These are phyloP conservation scores for Colaptes auratus DNA, from an alignment of 2,113 vertebrate genomes.

Conservation along the genomic window DNA sequence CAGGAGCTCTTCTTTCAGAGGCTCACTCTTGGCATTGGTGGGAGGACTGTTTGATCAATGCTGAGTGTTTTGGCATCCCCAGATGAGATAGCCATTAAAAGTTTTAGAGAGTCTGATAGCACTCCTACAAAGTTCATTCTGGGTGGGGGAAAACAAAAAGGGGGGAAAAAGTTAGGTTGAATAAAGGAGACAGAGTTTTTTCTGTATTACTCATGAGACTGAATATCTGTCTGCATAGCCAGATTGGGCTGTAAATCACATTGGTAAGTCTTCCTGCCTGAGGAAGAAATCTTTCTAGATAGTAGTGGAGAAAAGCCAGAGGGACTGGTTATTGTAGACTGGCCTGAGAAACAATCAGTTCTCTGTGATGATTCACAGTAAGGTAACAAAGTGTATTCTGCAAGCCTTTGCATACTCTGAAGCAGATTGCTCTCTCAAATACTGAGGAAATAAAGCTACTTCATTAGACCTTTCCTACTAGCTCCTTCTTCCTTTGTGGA, in stretches of 20 bases:
- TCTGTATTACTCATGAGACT: not conserved
- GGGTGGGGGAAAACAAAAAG: too few species aligned
- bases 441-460: not conserved
- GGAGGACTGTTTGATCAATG: not conserved
- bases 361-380: not conserved
- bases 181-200: not conserved
- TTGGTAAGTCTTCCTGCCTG: not conserved
- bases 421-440: not conserved
- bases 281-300: conserved; percentile 25
- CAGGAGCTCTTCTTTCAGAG: not conserved
- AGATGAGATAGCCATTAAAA: not conserved
- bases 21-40: not conserved
- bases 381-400: not conserved
- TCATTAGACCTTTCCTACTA: not conserved
- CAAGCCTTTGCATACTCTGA: not conserved
- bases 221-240: not conserved
- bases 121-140: not conserved
- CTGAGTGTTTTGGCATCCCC: not conserved
- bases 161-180: not conserved
- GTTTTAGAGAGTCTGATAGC: not conserved
- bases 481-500: not conserved
- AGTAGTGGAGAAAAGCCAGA: not conserved
- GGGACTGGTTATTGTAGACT: not conserved
- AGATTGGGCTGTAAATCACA: conserved; percentile 10
- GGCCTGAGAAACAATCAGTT: not conserved